Evolutionary conservation across 2,113 vertebrate genomes (phyloP).

Genomic region (Canis aureus): DNA sequence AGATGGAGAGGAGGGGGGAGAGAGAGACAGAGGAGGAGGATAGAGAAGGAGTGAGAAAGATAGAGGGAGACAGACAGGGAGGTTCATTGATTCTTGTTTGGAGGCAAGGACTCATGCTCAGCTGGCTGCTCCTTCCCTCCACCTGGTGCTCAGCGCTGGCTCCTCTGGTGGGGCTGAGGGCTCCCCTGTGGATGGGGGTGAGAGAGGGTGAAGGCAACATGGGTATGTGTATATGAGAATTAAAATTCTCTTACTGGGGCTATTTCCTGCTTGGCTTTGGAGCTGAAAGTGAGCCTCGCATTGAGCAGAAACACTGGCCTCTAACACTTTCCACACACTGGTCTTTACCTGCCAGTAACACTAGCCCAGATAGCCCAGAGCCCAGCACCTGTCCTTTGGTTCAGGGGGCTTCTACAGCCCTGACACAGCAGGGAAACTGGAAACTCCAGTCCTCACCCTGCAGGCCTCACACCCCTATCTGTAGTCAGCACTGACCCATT

Average conservation of each 20-base stretch:
- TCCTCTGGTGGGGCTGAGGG: neutral
- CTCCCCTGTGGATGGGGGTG: too few relatives aligned
- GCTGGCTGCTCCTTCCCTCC: neutral
- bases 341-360: too few relatives aligned
- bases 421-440: neutral
- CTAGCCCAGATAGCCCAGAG: neutral
- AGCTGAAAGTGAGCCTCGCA: neutral
- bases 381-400: neutral
- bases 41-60: neutral
- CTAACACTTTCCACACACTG: fast-evolving
- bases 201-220: too few relatives aligned
- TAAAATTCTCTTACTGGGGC: neutral
- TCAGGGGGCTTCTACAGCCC: neutral
- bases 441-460: neutral
- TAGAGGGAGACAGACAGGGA: neutral
- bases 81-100: neutral
- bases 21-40: neutral
- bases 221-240: neutral
- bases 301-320: neutral
- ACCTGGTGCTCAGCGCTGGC: neutral
- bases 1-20: neutral
- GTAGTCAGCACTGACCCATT: too few relatives aligned
- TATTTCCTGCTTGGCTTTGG: neutral
- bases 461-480: neutral
- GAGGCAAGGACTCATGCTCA: neutral